Evolutionary conservation across 2,888 invertebrate genomes (phyloP).

Genomic region (Oeneis ivallda): DNA sequence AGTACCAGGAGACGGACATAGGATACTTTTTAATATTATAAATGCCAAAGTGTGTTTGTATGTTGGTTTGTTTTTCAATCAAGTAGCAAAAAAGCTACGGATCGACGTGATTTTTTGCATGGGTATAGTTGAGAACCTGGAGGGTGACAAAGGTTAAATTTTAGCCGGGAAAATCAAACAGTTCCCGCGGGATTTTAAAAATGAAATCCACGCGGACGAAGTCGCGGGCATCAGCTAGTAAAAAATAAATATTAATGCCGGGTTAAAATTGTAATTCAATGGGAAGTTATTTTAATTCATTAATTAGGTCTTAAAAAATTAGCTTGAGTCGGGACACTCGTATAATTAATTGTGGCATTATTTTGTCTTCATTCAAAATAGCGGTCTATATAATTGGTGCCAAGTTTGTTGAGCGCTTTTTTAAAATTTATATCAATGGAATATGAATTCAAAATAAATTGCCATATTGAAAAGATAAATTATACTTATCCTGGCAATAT

Average conservation of each 20-base stretch:
- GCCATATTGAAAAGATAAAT: conserved; percentile 31
- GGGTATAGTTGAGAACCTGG: no score
- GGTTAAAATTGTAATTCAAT: conserved; percentile 37
- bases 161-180: no score
- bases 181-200: no score
- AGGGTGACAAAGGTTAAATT: no score
- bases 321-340: conserved; percentile 39
- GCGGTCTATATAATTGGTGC: conserved; percentile 29
- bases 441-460: conserved; percentile 32
- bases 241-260: background rate
- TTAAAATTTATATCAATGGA: conserved; percentile 20
- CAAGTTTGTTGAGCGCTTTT: conserved; percentile 33
- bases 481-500: conserved; percentile 10
- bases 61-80: no score
- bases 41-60: no score
- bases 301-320: conserved; percentile 29
- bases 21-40: no score
- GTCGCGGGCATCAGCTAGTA: no score
- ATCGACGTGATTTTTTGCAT: no score
- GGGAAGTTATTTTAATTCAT: conserved; percentile 33
- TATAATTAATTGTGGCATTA: conserved; percentile 33
- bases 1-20: no score
- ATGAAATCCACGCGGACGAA: no score
- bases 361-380: conserved; percentile 35
- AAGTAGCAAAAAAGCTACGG: no score